phyloP scores from a whole-genome alignment of 2,113 vertebrate species.

The Pedetes capensis region DNA sequence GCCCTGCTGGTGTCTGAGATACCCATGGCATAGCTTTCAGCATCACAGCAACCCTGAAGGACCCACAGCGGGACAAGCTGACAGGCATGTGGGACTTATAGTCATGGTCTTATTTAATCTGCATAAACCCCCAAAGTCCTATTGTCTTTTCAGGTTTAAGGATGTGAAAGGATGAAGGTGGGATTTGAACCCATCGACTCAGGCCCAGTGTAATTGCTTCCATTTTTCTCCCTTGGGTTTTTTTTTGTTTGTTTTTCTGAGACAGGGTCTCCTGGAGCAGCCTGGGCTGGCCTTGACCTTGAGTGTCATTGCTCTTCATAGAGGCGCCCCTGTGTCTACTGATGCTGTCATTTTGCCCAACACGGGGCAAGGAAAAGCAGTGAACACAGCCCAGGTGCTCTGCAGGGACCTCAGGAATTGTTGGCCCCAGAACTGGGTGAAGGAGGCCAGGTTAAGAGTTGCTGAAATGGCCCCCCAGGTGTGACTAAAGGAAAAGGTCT shows the following conservation, averaged over 20 bases:
- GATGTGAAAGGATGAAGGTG: not conserved
- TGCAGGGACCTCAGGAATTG: not conserved
- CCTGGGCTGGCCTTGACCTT: too few species aligned
- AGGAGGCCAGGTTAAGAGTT: not conserved
- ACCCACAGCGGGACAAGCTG: too few species aligned
- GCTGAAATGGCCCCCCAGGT: not conserved
- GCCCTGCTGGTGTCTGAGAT: too few species aligned
- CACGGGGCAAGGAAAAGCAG: not conserved
- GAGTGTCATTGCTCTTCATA: not conserved
- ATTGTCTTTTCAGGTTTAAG: not conserved
- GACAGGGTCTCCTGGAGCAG: too few species aligned
- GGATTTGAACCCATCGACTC: not conserved
- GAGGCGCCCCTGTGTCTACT: not conserved
- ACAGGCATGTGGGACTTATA: too few species aligned
- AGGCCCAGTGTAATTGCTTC: not conserved
- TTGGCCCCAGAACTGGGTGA: slow-evolving; percentile 47
- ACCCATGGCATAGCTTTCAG: too few species aligned
- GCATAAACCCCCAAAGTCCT: not conserved
- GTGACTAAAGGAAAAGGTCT: not conserved
- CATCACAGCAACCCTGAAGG: too few species aligned
- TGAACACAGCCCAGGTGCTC: not conserved
- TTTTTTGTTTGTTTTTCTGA: too few species aligned
- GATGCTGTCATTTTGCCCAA: not conserved
- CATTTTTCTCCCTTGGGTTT: too few species aligned
- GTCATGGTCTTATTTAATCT: not conserved